Base-by-base conservation (phyloP, 2,797 vertebrate genomes). In the Hemitrygon akajei region DNA sequence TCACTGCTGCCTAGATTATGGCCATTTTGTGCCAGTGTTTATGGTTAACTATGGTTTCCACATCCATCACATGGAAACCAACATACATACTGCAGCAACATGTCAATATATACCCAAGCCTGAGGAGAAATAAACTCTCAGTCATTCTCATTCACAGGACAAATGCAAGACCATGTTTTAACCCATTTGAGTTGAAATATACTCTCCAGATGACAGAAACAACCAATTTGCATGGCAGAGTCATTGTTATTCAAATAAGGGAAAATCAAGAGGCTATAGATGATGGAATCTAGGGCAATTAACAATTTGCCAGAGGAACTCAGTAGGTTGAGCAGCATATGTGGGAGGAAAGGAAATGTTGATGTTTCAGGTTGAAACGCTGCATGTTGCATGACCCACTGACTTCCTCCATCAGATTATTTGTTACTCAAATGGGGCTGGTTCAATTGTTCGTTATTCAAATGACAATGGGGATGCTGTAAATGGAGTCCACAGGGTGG, bases 231-330 rank as follows among this genome's bases (percentile, higher is more conserved):
- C 37, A 40, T 12, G 89, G 63, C 37, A 34, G 34, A 91, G 9
- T 71, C n/a, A 71, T 91, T 73, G 37, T 91, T 27, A 91, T 71
- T 40, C 66, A 60, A 91, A 91, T 91, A 47, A 47, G 47, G 47
- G 47, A 47, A 47, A 47, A 47, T 47, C 47, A 47, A 47, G 47
- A 47, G 47, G 47, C 47, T 47, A 47, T 47, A 47, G 47, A 47
- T 47, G 47, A 47, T 2, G 47, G 47, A 47, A 47, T 1, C 47
- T 47, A 3, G 47, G 47, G 47, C 47, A 47, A 47, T 47, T 47
- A 47, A 47, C 47, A 47, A 47, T 3, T 47, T 47, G 47, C 47
- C 47, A 47, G 47, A 47, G 47, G 47, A 47, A 47, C 47, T 47
- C 47, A 47, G 47, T 47, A 47, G 47, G 47, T 1, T 47, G 47